Percentiles rank a stretch among this genome's conserved stretches.
Evolutionary conservation across 2,888 invertebrate genomes (phyloP).

Genomic region (Dolomedes plantarius): DNA sequence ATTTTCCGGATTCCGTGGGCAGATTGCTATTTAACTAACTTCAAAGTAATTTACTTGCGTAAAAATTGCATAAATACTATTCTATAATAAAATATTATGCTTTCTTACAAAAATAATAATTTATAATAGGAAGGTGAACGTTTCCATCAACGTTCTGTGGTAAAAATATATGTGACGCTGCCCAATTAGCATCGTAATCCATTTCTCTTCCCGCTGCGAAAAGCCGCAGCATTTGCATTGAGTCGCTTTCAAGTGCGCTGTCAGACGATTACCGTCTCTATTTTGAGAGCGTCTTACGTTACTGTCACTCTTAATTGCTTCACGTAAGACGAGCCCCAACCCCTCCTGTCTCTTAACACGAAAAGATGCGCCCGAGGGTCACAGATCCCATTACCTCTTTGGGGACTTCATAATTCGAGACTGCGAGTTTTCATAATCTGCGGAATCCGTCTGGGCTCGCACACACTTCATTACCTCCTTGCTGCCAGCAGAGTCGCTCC

Average conservation of each 20-base stretch:
- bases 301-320: slow-evolving; percentile 3
- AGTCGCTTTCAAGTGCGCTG: not conserved
- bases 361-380: not conserved
- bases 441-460: not conserved
- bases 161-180: not conserved
- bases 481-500: slow-evolving; percentile 3
- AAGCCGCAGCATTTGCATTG: not conserved
- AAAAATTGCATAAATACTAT: no score
- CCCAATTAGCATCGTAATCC: not conserved
- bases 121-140: no score
- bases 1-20: no score
- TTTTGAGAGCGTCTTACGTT: not conserved
- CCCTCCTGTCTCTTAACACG: no score
- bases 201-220: not conserved
- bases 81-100: no score
- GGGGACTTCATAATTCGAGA: slow-evolving; percentile 2
- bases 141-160: not conserved
- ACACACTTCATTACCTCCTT: not conserved
- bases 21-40: no score
- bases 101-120: no score
- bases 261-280: slow-evolving; percentile 1
- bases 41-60: no score
- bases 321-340: not conserved
- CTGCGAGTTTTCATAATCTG: no score
- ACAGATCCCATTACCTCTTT: not conserved